phyloP scores from a whole-genome alignment of 2,888 invertebrate species.

The Apodemia duryi region DNA sequence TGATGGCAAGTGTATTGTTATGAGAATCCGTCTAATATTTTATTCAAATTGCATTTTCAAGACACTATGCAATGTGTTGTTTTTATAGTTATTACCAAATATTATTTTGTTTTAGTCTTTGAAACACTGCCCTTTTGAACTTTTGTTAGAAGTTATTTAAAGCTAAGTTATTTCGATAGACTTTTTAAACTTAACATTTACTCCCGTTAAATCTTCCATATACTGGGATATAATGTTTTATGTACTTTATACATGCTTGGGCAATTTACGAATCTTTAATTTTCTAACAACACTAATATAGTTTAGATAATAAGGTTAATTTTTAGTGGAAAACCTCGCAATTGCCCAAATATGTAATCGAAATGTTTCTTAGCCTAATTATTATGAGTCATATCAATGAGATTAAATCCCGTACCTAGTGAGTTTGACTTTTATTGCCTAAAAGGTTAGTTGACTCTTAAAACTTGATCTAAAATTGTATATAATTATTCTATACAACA shows the following conservation, averaged over 20 bases:
- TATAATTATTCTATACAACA: no score
- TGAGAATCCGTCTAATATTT: no score
- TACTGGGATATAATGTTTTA: conserved; percentile 15
- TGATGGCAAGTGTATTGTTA: no score
- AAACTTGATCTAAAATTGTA: no score
- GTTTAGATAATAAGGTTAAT: conserved; percentile 17
- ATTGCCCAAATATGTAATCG: conserved; percentile 49
- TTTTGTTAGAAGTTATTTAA: background rate
- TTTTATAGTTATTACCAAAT: conserved; percentile 5
- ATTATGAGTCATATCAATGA: conserved; percentile 75
- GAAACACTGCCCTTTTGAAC: conserved; percentile 6
- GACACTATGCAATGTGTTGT: background rate
- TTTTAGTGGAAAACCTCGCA: conserved; percentile 26
- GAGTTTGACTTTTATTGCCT: conserved; percentile 34
- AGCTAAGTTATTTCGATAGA: background rate
- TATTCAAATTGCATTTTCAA: conserved; percentile 19
- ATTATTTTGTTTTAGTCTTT: background rate
- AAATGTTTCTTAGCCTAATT: conserved; percentile 69
- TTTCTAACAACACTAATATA: conserved; percentile 14
- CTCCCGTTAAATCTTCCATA: conserved; percentile 10
- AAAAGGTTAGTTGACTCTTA: no score
- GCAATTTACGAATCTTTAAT: conserved; percentile 16
- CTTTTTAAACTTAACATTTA: conserved; percentile 16
- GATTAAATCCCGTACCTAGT: conserved; percentile 72
- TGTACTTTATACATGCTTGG: conserved; percentile 25